phyloP scores from a whole-genome alignment of 1,140 invertebrate species.

The Penaeus chinensis region DNA sequence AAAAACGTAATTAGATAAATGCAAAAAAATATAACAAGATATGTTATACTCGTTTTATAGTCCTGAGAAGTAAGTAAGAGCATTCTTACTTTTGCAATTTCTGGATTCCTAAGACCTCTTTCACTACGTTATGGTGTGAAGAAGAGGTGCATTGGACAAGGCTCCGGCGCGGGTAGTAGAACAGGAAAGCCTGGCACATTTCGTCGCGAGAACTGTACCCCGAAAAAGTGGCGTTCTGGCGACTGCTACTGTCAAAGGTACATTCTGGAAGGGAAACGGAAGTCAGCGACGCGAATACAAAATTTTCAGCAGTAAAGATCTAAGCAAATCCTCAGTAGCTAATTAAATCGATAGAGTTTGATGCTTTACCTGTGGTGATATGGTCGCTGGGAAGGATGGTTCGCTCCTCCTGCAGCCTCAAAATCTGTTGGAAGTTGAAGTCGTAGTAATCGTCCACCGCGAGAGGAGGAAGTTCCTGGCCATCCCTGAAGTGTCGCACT shows the following conservation, averaged over 20 bases:
- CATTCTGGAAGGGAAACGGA: conserved; percentile 69
- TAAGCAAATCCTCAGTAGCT: no score
- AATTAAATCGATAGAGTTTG: neutral
- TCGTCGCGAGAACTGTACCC: conserved; percentile 78
- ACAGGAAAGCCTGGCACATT: conserved; percentile 77
- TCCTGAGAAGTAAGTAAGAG: no score
- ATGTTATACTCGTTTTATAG: neutral
- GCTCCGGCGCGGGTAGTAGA: conserved; percentile 79
- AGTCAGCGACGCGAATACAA: neutral
- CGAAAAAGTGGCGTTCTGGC: conserved; percentile 76
- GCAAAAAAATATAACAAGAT: neutral
- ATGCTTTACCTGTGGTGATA: conserved; percentile 65
- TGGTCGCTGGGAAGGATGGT: conserved; percentile 72
- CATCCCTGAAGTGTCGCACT: conserved; percentile 39
- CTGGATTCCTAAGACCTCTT: neutral
- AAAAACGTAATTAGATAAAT: neutral
- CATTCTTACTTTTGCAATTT: neutral
- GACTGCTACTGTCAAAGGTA: conserved; percentile 77
- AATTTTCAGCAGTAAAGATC: no score
- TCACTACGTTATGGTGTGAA: neutral
- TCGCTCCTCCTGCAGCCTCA: conserved; percentile 42
- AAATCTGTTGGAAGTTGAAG: conserved; percentile 66
- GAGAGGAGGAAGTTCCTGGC: conserved; percentile 64
- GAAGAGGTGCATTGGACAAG: conserved; percentile 77
- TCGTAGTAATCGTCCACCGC: conserved; percentile 65